phyloP scores from a whole-genome alignment of 2,888 invertebrate genomes.

The Galeruca laticollis region DNA sequence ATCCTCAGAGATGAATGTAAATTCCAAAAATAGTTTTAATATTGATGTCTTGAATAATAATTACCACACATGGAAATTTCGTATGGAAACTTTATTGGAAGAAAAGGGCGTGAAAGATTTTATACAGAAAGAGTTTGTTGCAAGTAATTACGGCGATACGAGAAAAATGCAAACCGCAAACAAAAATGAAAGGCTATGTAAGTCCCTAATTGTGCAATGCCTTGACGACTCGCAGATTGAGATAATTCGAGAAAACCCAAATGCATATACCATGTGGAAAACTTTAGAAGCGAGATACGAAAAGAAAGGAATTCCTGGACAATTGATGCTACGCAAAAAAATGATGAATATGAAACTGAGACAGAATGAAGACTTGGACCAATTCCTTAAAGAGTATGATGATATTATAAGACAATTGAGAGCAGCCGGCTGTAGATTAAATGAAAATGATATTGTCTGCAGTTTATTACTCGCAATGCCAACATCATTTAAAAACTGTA shows the following conservation, averaged over 20 bases:
- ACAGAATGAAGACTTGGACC: slow-evolving; percentile 27
- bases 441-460: slow-evolving; percentile 38
- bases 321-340: slow-evolving; percentile 33
- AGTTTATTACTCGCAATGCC: too few relatives aligned
- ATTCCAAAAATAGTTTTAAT: neutral
- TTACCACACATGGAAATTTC: neutral
- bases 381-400: slow-evolving; percentile 36
- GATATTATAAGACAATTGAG: slow-evolving; percentile 39
- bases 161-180: too few relatives aligned
- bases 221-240: too few relatives aligned
- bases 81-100: neutral
- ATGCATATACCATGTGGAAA: slow-evolving; percentile 40
- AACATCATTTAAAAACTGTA: slow-evolving; percentile 45
- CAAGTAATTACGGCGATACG: neutral
- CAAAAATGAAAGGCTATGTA: too few relatives aligned
- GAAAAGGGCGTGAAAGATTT: neutral
- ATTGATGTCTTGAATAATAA: neutral
- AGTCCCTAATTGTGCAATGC: too few relatives aligned
- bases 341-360: slow-evolving; percentile 34
- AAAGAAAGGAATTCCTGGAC: slow-evolving; percentile 8
- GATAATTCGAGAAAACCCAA: slow-evolving; percentile 22
- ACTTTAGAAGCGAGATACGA: slow-evolving; percentile 27
- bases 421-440: slow-evolving; percentile 26
- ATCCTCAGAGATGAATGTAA: neutral
- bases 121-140: neutral